Base-by-base conservation (phyloP, 1,140 invertebrate genomes). In the Drosophila burlai region DNA sequence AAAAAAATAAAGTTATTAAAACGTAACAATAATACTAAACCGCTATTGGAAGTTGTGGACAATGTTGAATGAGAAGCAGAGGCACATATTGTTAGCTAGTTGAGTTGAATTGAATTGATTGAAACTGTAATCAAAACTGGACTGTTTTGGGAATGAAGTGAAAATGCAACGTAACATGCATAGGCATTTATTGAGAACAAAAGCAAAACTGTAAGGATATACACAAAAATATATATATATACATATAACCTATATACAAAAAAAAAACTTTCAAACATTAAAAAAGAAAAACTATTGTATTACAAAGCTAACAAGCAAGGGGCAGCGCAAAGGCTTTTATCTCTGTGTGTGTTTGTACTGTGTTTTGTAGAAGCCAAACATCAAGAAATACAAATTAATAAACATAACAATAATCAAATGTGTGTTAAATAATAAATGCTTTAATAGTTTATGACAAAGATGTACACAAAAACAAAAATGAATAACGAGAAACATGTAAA, bases 381-480 rank as follows among this genome's bases (percentile, higher is more conserved):
- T 63, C 36, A 52, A 57, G 45, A 54, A 61, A 73, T 65, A 79
- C 58, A 83, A 87, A 77, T 62, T 54, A 86, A 78, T 75, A 69
- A 79, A 78, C 34, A 78, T 79, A 81, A 89, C 74, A 83, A 84
- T 89, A 81, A 83, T 60, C 59, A 59, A 80, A 73, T 81, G 77
- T 90, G 78, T 75, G 85, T 89, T 81, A 73, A 66, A 72, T 80
- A 78, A 61, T 69, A 76, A 90, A 82, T 82, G 85, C 85, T 90
- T 89, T 84, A 90, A 90, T 82, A 84, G 82, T 80, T 72, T 80
- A 75, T 80, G 69, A 72, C 4, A 61, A 50, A 58, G 42, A 52
- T 81, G 65, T 78, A 85, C 52, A 78, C 61, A 54, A 67, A 68
- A 61, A 58, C 45, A 46, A 34, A 67, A 52, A 18, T 18, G 42